Percentiles rank a stretch among this genome's conserved stretches.
These are phyloP conservation scores for Murina feae DNA, from an alignment of 2,113 vertebrate genomes.

Conservation along the genomic window DNA sequence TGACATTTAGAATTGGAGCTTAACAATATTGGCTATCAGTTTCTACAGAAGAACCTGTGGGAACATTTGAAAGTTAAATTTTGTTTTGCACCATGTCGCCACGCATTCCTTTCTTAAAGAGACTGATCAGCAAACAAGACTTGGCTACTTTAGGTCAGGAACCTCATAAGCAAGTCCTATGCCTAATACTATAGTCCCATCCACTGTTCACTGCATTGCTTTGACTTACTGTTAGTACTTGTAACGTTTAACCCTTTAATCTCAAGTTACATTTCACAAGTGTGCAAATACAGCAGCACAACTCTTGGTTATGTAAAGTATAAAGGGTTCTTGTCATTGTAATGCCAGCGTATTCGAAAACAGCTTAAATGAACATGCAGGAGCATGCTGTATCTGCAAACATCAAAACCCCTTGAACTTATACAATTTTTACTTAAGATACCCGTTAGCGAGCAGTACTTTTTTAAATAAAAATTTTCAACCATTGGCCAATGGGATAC, in stretches of 20 bases:
- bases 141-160: neutral
- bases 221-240: neutral
- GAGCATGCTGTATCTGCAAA: neutral
- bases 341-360: neutral
- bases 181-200: neutral
- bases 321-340: neutral
- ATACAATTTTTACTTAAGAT: neutral
- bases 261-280: neutral
- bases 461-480: slow-evolving; percentile 43
- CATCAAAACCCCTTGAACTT: neutral
- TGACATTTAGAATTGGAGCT: neutral
- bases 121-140: neutral
- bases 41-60: neutral
- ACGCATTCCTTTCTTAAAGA: slow-evolving; percentile 4
- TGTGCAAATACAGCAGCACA: neutral
- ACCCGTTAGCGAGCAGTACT: neutral
- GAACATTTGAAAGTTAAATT: neutral
- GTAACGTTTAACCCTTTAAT: slow-evolving; percentile 39
- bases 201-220: neutral
- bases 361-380: neutral
- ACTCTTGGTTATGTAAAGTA: neutral
- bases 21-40: neutral
- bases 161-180: neutral
- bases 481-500: neutral
- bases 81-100: neutral